These are phyloP conservation scores for Bathynomus jamesi DNA, from an alignment of 1,140 invertebrate genomes.

Conservation along the genomic window DNA sequence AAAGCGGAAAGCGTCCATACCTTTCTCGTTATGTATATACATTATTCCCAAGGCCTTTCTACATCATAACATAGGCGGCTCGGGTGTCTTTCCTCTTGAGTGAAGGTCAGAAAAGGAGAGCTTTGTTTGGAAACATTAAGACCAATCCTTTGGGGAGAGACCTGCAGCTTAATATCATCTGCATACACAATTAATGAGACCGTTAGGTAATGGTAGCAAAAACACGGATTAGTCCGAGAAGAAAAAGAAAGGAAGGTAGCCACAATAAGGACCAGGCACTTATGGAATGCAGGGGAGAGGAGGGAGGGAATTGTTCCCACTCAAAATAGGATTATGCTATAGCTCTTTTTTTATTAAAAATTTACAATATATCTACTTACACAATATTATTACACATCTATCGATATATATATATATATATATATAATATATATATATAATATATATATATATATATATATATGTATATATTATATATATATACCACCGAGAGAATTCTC, in stretches of 20 bases:
- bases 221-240: neutral
- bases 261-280: neutral
- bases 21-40: too few relatives aligned
- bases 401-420: neutral
- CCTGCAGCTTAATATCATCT: neutral
- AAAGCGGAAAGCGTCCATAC: too few relatives aligned
- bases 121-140: neutral
- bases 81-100: neutral
- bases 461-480: neutral
- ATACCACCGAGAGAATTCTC: too few relatives aligned
- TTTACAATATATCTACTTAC: neutral
- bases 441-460: constrained; percentile 2
- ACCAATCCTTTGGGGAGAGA: neutral
- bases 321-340: too few relatives aligned
- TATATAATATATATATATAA: neutral
- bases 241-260: neutral
- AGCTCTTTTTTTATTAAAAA: too few relatives aligned
- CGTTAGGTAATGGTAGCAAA: neutral
- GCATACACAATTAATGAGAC: constrained; percentile 1
- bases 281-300: neutral
- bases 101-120: neutral
- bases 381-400: neutral
- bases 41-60: neutral
- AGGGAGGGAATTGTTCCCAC: too few relatives aligned
- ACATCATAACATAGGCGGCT: too few relatives aligned